phyloP scores from a whole-genome alignment of 2,797 vertebrate genomes.

The Nyctalus aviator region DNA sequence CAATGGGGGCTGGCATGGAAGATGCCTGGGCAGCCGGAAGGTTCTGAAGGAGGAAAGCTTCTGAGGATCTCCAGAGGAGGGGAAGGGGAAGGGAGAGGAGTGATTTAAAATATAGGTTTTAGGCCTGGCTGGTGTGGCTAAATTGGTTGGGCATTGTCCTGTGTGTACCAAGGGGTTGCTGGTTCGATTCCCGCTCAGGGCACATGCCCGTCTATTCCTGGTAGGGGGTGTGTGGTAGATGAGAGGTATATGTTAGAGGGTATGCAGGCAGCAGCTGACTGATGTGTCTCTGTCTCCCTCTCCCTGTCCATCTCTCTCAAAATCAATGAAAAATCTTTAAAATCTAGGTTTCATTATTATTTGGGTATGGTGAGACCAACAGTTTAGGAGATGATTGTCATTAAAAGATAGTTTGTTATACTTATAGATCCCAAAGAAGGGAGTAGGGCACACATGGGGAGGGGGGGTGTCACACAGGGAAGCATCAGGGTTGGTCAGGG shows the following conservation, averaged over 20 bases:
- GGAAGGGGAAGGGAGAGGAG: background rate
- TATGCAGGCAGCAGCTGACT: background rate
- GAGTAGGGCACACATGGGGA: background rate
- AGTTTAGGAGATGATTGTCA: background rate
- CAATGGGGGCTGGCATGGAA: background rate
- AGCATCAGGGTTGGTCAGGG: background rate
- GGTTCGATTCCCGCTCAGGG: background rate
- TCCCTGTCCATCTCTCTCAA: background rate
- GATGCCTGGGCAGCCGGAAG: background rate
- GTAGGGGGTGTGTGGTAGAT: background rate
- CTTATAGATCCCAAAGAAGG: background rate
- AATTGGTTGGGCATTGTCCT: background rate
- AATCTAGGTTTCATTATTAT: background rate
- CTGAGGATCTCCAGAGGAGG: background rate
- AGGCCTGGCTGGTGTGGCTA: background rate
- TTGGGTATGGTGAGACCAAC: background rate
- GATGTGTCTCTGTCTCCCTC: background rate
- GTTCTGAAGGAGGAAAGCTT: background rate
- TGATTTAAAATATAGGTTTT: background rate
- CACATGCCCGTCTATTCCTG: background rate
- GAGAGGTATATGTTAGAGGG: background rate
- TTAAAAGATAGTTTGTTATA: background rate
- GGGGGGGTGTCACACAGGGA: fast-evolving
- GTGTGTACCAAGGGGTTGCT: background rate
- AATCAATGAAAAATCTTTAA: background rate